phyloP scores from a whole-genome alignment of 2,888 invertebrate species.

The Cryptus viduatorius region DNA sequence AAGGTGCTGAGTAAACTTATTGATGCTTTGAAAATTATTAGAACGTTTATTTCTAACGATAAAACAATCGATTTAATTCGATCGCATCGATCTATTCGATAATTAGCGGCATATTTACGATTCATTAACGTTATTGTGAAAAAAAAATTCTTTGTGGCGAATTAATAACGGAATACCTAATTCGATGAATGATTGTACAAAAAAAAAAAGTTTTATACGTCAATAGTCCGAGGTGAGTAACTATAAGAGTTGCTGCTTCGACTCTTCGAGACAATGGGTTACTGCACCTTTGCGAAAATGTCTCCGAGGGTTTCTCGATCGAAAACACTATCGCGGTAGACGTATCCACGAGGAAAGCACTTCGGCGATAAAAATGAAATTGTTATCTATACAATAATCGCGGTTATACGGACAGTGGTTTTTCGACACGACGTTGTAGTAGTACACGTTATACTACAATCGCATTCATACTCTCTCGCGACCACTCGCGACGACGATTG shows the following conservation, averaged over 20 bases:
- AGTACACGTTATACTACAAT: background rate
- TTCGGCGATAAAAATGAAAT: background rate
- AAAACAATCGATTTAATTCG: background rate
- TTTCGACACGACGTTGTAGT: conserved; percentile 11
- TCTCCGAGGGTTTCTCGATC: background rate
- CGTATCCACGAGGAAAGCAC: background rate
- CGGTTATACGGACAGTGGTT: conserved; percentile 11
- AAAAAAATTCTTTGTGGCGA: background rate
- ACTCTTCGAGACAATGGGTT: background rate
- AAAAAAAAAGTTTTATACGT: conserved; percentile 21
- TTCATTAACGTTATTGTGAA: background rate
- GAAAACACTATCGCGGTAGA: background rate
- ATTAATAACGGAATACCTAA: background rate
- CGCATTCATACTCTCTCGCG: conserved; percentile 24
- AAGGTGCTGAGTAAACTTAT: background rate
- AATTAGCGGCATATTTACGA: background rate
- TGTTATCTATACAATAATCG: conserved; percentile 21
- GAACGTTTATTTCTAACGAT: background rate
- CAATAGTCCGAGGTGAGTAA: conserved; percentile 21
- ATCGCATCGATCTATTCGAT: background rate
- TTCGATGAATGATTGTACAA: conserved; percentile 23
- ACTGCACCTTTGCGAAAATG: conserved; percentile 12
- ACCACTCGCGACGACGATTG: conserved; percentile 6
- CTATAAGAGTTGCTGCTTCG: background rate
- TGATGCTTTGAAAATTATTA: background rate